Percentiles rank a stretch among this genome's conserved stretches.
phyloP scores from a whole-genome alignment of 2,113 vertebrate species.

The Bombycilla garrulus region DNA sequence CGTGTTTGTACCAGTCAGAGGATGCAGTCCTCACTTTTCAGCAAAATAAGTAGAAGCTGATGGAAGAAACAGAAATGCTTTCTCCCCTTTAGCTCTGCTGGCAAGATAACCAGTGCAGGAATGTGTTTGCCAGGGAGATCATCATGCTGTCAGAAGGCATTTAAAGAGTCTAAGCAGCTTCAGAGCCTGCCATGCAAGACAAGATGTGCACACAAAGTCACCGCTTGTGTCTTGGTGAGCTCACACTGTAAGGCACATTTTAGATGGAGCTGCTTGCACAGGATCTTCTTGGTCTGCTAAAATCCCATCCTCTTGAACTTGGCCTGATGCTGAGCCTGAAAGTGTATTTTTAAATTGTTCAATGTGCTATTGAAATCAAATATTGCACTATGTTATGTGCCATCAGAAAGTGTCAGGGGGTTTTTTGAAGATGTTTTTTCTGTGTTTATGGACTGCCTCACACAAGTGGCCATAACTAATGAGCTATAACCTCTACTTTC shows the following conservation, averaged over 20 bases:
- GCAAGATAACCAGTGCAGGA: neutral
- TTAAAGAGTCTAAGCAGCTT: neutral
- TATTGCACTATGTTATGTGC: neutral
- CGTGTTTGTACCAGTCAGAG: fast-evolving
- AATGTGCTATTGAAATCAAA: neutral
- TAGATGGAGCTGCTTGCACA: neutral
- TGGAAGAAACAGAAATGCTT: neutral
- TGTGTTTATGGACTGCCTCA: neutral
- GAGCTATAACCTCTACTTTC: neutral
- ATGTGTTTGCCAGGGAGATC: neutral
- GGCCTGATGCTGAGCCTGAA: fast-evolving
- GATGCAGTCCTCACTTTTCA: neutral
- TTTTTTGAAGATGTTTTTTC: neutral
- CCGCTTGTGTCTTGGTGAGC: fast-evolving
- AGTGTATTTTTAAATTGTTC: neutral
- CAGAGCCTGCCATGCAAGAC: neutral
- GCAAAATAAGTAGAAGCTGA: neutral
- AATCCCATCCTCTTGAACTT: neutral
- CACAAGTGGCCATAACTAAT: neutral
- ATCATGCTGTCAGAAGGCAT: neutral
- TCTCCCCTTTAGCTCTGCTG: neutral
- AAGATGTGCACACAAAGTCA: neutral
- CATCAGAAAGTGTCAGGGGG: neutral
- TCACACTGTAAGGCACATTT: neutral
- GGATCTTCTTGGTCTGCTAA: neutral